Evolutionary conservation across 2,113 vertebrate genomes (phyloP).

Genomic region (Noturus placidus): DNA sequence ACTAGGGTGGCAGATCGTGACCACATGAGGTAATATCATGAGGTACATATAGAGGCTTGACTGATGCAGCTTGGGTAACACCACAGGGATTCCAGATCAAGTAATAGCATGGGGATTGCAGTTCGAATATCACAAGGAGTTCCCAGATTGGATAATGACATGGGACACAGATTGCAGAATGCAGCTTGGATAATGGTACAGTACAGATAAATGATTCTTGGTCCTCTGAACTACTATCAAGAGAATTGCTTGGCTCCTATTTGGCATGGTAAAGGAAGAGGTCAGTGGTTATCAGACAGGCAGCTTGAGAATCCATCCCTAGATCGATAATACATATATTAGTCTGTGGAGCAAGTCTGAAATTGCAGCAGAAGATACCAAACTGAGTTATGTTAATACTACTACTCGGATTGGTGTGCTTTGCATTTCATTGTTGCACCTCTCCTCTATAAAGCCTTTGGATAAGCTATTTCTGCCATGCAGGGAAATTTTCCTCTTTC

Average conservation of each 20-base stretch:
- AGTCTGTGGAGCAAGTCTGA: neutral
- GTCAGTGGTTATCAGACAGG: conserved; percentile 26
- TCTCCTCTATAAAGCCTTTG: conserved; percentile 5
- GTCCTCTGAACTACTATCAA: conserved; percentile 25
- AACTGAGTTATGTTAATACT: conserved; percentile 43
- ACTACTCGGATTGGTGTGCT: neutral
- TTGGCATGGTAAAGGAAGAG: conserved; percentile 30
- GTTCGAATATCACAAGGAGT: too few relatives aligned
- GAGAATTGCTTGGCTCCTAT: neutral
- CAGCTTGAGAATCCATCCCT: conserved; percentile 31
- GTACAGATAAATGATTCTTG: neutral
- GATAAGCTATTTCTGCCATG: conserved; percentile 39
- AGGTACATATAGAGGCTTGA: neutral
- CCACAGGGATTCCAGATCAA: conserved; percentile 3
- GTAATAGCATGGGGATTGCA: neutral
- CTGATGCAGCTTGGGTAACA: neutral
- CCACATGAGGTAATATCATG: too few relatives aligned
- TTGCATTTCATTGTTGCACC: conserved; percentile 1
- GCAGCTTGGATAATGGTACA: conserved; percentile 3
- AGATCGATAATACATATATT: conserved; percentile 28
- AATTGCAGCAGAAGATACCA: conserved; percentile 1
- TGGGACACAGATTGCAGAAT: neutral
- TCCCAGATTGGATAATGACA: neutral
- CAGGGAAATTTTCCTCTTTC: conserved; percentile 16
- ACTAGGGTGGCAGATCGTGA: neutral